Conservation (phyloP, 2,113 vertebrate genomes). For the Alosa alosa region DNA sequence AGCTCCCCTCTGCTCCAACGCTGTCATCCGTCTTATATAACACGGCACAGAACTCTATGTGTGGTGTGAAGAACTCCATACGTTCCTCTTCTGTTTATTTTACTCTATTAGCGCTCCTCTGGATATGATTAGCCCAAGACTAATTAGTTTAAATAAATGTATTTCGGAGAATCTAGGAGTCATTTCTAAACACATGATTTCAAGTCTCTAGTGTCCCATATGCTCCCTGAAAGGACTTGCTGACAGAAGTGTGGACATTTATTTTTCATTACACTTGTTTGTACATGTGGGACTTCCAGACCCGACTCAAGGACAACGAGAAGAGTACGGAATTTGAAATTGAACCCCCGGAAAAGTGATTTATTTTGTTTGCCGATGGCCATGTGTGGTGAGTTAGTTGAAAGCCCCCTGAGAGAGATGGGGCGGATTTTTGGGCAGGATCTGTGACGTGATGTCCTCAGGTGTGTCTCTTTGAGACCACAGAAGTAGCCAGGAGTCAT, state of each 20-base stretch:
- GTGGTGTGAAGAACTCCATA: not conserved
- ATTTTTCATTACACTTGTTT: slow-evolving; percentile 61
- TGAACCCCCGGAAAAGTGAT: slow-evolving; percentile 22
- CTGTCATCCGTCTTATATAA: slow-evolving; percentile 1
- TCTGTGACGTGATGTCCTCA: slow-evolving; percentile 19
- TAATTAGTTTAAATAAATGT: slow-evolving; percentile 53
- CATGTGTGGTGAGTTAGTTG: slow-evolving; percentile 54
- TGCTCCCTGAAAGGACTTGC: not conserved
- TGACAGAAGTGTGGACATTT: slow-evolving; percentile 47
- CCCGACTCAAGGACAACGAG: slow-evolving; percentile 48
- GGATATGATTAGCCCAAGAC: slow-evolving; percentile 47
- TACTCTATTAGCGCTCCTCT: slow-evolving; percentile 26
- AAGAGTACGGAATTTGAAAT: slow-evolving; percentile 53
- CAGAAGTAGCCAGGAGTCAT: not conserved
- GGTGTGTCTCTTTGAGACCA: slow-evolving; percentile 23
- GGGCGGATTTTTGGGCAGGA: slow-evolving; percentile 25
- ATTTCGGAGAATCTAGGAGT: slow-evolving; percentile 45
- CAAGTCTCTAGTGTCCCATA: slow-evolving; percentile 34
- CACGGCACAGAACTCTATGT: not conserved
- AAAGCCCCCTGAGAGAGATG: slow-evolving; percentile 46
- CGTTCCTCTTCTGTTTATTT: slow-evolving; percentile 23
- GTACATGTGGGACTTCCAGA: slow-evolving; percentile 47
- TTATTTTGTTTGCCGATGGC: slow-evolving; percentile 52
- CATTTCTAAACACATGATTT: slow-evolving; percentile 55
- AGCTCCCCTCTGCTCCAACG: not conserved